Evolutionary conservation across 1,140 invertebrate species (phyloP).

Genomic region (Diabrotica undecimpunctata): DNA sequence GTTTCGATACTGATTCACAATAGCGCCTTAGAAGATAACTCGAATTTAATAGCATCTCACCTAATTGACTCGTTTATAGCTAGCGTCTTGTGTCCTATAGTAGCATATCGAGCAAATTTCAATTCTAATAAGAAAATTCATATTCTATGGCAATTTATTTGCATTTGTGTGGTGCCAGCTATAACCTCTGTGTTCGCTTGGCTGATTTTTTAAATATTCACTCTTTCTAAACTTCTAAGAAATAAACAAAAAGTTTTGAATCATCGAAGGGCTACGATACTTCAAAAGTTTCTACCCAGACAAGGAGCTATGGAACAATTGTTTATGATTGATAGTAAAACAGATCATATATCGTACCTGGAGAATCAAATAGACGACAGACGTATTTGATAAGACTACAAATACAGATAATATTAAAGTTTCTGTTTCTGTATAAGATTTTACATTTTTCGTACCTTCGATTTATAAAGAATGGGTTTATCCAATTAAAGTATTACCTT

Average conservation of each 20-base stretch:
- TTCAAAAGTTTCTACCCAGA: conserved; percentile 22
- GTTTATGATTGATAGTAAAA: conserved; percentile 20
- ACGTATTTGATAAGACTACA: neutral
- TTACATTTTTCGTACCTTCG: too few relatives aligned
- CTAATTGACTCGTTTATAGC: conserved; percentile 29
- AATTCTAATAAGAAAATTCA: conserved; percentile 13
- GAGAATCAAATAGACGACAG: conserved; percentile 6
- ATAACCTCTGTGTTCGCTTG: conserved; percentile 16
- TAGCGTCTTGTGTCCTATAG: conserved; percentile 18
- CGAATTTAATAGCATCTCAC: conserved; percentile 33
- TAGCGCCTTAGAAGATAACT: conserved; percentile 35
- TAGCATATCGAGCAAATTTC: conserved; percentile 21
- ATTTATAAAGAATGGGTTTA: too few relatives aligned
- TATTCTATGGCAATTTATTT: conserved; percentile 30
- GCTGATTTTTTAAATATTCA: conserved; percentile 22
- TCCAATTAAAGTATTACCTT: too few relatives aligned
- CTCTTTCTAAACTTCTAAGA: conserved; percentile 15
- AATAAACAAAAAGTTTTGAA: conserved; percentile 24
- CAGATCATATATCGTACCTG: conserved; percentile 11
- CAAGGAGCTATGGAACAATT: conserved; percentile 22
- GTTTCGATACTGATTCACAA: conserved; percentile 24
- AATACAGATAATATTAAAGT: too few relatives aligned
- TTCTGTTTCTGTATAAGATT: too few relatives aligned
- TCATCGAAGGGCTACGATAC: conserved; percentile 25
- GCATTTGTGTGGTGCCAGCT: conserved; percentile 15